Evolutionary conservation across 2,888 invertebrate species (phyloP).

Genomic region (Drosophila monieri): DNA sequence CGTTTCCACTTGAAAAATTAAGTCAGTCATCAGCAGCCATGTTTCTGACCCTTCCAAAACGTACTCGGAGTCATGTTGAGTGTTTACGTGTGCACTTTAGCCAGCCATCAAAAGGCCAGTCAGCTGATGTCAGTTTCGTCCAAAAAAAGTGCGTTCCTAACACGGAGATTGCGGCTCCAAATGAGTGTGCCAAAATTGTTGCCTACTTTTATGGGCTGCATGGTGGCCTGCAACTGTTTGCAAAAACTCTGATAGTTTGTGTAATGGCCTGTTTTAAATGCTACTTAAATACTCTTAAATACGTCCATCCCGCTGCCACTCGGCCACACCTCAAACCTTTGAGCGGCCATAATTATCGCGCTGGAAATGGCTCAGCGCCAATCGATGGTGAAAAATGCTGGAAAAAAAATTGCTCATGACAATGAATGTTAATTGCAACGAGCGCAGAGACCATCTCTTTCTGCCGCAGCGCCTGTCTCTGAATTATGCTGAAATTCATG

Average conservation of each 20-base stretch:
- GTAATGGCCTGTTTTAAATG: constrained; percentile 46
- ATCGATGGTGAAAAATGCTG: constrained; percentile 37
- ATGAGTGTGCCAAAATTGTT: constrained; percentile 8
- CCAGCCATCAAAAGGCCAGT: constrained; percentile 50
- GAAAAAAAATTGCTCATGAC: constrained; percentile 71
- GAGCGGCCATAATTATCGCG: constrained; percentile 66
- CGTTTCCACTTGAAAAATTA: constrained; percentile 58
- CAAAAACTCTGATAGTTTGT: constrained; percentile 40
- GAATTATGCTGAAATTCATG: constrained; percentile 65
- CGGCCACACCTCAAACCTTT: constrained; percentile 16
- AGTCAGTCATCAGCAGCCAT: constrained; percentile 49
- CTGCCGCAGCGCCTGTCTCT: constrained; percentile 9
- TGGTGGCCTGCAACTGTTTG: constrained; percentile 62
- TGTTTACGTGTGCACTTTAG: constrained; percentile 77
- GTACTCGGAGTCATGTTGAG: constrained; percentile 46
- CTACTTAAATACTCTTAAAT: constrained; percentile 80
- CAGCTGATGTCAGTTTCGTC: constrained; percentile 15
- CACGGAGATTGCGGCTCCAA: background rate
- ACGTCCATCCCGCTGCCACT: constrained; percentile 34
- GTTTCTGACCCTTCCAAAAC: background rate
- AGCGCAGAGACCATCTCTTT: background rate
- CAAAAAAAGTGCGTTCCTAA: constrained; percentile 11
- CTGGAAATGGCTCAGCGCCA: constrained; percentile 54
- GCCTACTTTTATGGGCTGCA: constrained; percentile 2
- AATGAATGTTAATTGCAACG: constrained; percentile 75